Evolutionary conservation across 2,888 invertebrate species (phyloP), one percentile per base, ranked within the genome.

Genomic region (Lordiphosa fenestrarum): DNA sequence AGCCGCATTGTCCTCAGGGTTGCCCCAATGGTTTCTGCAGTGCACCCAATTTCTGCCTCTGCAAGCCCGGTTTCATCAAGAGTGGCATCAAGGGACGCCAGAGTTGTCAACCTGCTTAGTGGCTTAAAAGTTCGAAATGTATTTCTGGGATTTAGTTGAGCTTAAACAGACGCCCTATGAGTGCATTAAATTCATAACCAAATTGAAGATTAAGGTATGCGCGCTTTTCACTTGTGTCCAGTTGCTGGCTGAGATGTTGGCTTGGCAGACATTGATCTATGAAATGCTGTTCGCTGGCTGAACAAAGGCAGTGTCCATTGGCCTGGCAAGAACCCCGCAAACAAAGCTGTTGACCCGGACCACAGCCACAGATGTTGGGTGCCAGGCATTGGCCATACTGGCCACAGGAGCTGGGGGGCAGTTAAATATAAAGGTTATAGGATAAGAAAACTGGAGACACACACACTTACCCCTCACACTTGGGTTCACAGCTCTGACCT

Each of bases 1-100:
- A 91, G 4, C 92, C 93, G 0, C 88, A 92, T 65, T 95, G 95
- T 73, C 90, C 92, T 0, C 91, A 91, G n/a, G 94, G 94, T 0
- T 95, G 95, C 71, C 90, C 91, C 6, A 95, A 95, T 80, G 95
- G 95, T 0, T 90, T 91, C 15, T 95, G 95, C 73, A 92, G 94
- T 0, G 92, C 92, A 0, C 95, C 95, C 0, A 93, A 94, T 87
- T 91, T 93, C 77, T 95, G 95, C 82, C 91, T 94, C 59, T 95
- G 95, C 78, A 93, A 93, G 72, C 90, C 91, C 0, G 95, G 95
- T 0, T 95, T 90, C 84, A 86, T 80, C 19, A 88, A 88, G 69
- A 85, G 82, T 30, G 89, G 89, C 48, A 83, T 88, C 47, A 88
- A 88, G 60, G 66, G 92, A 91, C 91, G 92, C n/a, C 91, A 92